Evolutionary conservation across 2,888 invertebrate genomes (phyloP).

Genomic region (Lasioglossum vierecki): DNA sequence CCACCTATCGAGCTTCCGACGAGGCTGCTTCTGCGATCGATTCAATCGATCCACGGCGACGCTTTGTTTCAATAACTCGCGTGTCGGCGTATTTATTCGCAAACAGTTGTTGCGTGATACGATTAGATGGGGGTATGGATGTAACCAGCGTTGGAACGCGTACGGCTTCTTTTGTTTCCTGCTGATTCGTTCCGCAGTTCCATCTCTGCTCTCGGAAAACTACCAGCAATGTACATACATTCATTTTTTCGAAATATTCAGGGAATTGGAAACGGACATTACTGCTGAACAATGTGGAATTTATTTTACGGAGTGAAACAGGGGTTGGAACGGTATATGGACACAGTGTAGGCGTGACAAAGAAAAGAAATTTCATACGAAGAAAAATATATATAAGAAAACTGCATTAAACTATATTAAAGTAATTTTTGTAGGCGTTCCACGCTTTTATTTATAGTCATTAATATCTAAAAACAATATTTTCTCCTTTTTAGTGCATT

Average conservation of each 20-base stretch:
- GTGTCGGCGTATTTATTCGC: constrained; percentile 40
- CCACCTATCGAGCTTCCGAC: neutral
- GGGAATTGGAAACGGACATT: neutral
- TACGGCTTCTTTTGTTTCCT: constrained; percentile 46
- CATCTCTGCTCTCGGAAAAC: neutral
- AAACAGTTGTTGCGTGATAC: constrained; percentile 45
- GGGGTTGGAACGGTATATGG: neutral
- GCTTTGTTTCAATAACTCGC: constrained; percentile 33
- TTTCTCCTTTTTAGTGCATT: too few species aligned
- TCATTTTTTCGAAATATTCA: neutral
- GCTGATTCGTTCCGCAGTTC: neutral
- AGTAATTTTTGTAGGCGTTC: too few species aligned
- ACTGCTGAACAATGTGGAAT: neutral
- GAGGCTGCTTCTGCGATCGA: constrained; percentile 18
- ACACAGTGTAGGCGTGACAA: neutral
- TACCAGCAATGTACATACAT: neutral
- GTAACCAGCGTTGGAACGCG: constrained; percentile 36
- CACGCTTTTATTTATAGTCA: too few species aligned
- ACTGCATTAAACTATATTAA: too few species aligned
- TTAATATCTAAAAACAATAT: too few species aligned
- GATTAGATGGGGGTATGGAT: constrained; percentile 38
- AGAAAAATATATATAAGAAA: neutral
- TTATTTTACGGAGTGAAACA: neutral
- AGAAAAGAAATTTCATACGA: neutral
- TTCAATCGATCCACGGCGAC: neutral